Evolutionary conservation across 2,797 vertebrate genomes (phyloP).

Genomic region (Mastacembelus armatus): DNA sequence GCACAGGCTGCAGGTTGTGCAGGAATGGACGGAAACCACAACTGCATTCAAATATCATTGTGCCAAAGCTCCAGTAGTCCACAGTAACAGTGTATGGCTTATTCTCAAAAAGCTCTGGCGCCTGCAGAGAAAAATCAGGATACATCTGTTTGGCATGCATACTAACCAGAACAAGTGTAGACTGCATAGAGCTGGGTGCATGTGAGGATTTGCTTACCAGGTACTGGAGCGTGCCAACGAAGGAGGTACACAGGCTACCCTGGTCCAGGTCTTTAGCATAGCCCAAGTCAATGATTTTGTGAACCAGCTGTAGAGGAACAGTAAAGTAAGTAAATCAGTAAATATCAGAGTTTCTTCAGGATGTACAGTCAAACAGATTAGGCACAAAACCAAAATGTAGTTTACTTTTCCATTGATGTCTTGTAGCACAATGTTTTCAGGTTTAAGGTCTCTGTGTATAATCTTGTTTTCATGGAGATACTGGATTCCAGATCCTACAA

Average conservation of each 20-base stretch:
- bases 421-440: slow-evolving; percentile 98
- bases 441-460: slow-evolving; percentile 98
- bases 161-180: not conserved
- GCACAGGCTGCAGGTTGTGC: slow-evolving; percentile 96
- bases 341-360: not conserved
- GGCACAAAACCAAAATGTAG: not conserved
- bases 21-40: slow-evolving; percentile 96
- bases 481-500: slow-evolving; percentile 93
- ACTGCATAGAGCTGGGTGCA: not conserved
- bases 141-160: not conserved
- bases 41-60: slow-evolving; percentile 97
- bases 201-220: slow-evolving; percentile 80
- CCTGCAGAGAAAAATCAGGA: slow-evolving; percentile 76
- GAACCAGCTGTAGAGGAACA: slow-evolving; percentile 85
- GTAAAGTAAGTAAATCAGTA: too few species aligned
- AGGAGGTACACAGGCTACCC: slow-evolving; percentile 96
- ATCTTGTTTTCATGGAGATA: slow-evolving; percentile 99
- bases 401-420: slow-evolving; percentile 93
- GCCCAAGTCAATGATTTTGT: slow-evolving; percentile 97
- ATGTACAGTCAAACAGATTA: not conserved
- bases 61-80: slow-evolving; percentile 99
- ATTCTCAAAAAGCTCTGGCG: slow-evolving; percentile 98
- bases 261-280: slow-evolving; percentile 98
- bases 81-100: slow-evolving; percentile 95
- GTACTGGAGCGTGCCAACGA: slow-evolving; percentile 96